A percentile compares a stretch with the other conserved stretches of the same genome.
Evolutionary conservation across 2,888 invertebrate species (phyloP).

Genomic region (Syritta pipiens): DNA sequence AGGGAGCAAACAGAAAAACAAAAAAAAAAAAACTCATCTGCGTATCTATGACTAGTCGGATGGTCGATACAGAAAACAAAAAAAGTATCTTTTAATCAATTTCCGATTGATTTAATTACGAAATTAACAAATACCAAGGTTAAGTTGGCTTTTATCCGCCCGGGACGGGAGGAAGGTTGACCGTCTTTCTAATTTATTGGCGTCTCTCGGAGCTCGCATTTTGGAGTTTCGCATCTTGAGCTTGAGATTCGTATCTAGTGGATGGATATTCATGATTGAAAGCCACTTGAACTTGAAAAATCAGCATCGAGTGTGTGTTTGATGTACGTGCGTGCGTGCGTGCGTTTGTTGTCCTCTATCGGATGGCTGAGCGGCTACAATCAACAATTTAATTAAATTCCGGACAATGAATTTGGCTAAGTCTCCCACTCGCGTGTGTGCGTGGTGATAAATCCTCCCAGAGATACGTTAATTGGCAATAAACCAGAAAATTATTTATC

Average conservation of each 20-base stretch:
- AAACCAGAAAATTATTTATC: constrained; percentile 57
- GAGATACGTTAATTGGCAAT: constrained; percentile 50
- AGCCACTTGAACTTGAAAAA: constrained; percentile 57
- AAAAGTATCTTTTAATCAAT: constrained; percentile 41
- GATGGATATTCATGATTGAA: not conserved
- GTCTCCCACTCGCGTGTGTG: not conserved
- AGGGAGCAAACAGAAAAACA: not conserved
- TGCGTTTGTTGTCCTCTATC: too few relatives aligned
- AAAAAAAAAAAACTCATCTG: constrained; percentile 1
- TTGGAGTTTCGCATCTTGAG: too few relatives aligned
- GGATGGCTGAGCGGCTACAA: not conserved
- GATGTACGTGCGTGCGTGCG: too few relatives aligned
- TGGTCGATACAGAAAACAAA: too few relatives aligned
- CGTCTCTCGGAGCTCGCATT: not conserved
- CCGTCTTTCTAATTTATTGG: constrained; percentile 38
- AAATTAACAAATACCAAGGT: constrained; percentile 55
- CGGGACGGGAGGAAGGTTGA: not conserved
- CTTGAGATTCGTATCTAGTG: too few relatives aligned
- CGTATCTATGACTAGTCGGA: too few relatives aligned
- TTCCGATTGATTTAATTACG: constrained; percentile 44
- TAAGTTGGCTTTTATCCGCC: constrained; percentile 4
- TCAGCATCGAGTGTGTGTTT: not conserved
- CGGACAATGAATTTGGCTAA: not conserved
- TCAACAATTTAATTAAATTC: constrained; percentile 34
- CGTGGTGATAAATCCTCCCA: constrained; percentile 19